Base-by-base conservation (phyloP, 2,888 invertebrate species). In the Gymnoscelis rufifasciata region DNA sequence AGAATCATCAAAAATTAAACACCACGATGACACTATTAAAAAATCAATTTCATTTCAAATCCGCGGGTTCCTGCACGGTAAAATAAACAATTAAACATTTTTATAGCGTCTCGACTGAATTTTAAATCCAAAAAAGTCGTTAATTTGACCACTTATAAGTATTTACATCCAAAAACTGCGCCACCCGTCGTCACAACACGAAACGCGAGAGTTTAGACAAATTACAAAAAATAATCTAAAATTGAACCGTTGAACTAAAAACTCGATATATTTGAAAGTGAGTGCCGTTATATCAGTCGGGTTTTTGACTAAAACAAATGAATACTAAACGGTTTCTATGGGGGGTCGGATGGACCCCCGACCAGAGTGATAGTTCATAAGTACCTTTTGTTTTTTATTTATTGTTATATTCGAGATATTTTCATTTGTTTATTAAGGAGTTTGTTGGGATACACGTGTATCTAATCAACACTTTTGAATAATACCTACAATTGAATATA, bases 161-260 rank as follows among this genome's bases (percentile, higher is more conserved):
- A 52, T 55, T 58, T 46, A 52, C 45, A 58, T 52, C 43, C 45
- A 50, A 37, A 48, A 51, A 49, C 45, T 37, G 33, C 37, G 57
- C 64, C 64, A 55, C 64, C 64, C 62, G 64, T 56, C 38, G 60
- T 14, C 43, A 36, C 52, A 48, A 62, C 65, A 55, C 66, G 53
- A 36, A 59, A 70, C 51, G 74, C 68, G 74, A 73, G 73, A 78
- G 75, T 71, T 52, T 51, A 64, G 64, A 79, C 79, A 78, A 72
- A 76, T 80, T 76, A 74, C 65, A 51, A 29, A 35, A 52, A 35
- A 54, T 67, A 64, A 64, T 10, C 23, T 4, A 59, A 54, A 38
- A 19, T 33, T 27, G 52, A 60, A n/a, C 65, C 43, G 5, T 33
- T 33, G 5, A 2, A 10, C 10, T 10, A 19, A 23, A 19, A 35